These are phyloP conservation scores for Rosalia funebris DNA, from an alignment of 2,888 invertebrate species.

Conservation along the genomic window DNA sequence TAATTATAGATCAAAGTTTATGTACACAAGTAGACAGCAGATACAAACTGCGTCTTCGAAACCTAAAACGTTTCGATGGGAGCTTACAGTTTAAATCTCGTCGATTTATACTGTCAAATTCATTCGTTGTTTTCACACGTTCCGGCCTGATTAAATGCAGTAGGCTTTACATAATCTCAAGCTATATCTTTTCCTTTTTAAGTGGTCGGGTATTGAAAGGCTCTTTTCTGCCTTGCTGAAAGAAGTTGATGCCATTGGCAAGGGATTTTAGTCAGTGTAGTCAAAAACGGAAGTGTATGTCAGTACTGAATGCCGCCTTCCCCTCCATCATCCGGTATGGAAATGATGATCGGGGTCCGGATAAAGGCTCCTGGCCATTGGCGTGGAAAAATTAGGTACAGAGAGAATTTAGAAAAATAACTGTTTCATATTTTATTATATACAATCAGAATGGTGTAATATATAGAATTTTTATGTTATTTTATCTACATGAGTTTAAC, in stretches of 20 bases:
- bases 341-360: slow-evolving; percentile 36
- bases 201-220: slow-evolving; percentile 23
- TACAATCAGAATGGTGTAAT: too few relatives aligned
- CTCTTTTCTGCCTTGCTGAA: slow-evolving; percentile 20
- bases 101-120: not conserved
- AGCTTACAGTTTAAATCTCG: not conserved
- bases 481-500: too few relatives aligned
- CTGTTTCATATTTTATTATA: not conserved
- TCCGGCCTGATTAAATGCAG: slow-evolving; percentile 36
- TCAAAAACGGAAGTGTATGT: slow-evolving; percentile 18
- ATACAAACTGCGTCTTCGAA: too few relatives aligned
- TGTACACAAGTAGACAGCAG: too few relatives aligned
- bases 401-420: not conserved
- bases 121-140: slow-evolving; percentile 28
- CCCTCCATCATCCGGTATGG: slow-evolving; percentile 31
- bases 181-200: slow-evolving; percentile 34
- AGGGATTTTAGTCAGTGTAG: slow-evolving; percentile 20
- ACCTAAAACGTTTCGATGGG: too few relatives aligned
- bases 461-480: too few relatives aligned
- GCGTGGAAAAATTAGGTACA: slow-evolving; percentile 30
- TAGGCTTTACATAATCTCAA: slow-evolving; percentile 36
- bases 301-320: slow-evolving; percentile 24
- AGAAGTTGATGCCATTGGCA: slow-evolving; percentile 33
- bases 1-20: too few relatives aligned
- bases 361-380: slow-evolving; percentile 34